Percentiles rank a stretch among this genome's conserved stretches.
Evolutionary conservation across 2,888 invertebrate genomes (phyloP).

Genomic region (Ernsta delagoae): DNA sequence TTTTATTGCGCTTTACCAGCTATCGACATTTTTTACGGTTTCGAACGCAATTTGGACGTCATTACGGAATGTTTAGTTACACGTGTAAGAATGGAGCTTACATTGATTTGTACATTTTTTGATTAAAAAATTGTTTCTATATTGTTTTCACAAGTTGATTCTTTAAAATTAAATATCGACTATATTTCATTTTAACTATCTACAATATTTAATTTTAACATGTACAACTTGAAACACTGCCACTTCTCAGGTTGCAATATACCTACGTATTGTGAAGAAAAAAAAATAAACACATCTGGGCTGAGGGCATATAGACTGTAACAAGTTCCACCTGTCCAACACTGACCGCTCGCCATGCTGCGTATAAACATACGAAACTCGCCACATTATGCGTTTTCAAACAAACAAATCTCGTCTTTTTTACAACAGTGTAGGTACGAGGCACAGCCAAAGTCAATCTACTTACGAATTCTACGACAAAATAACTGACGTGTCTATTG

Average conservation of each 20-base stretch:
- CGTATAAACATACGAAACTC: slow-evolving; percentile 20
- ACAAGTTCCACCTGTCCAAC: slow-evolving; percentile 23
- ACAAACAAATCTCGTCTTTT: slow-evolving; percentile 21
- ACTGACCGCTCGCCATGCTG: slow-evolving; percentile 23
- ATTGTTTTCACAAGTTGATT: too few species aligned
- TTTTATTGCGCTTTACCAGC: slow-evolving; percentile 36
- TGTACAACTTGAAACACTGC: too few species aligned
- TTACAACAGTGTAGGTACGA: slow-evolving; percentile 3
- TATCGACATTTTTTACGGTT: slow-evolving; percentile 32
- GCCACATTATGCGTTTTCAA: slow-evolving; percentile 16
- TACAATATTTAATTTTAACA: too few species aligned
- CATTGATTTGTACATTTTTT: neutral
- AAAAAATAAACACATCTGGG: slow-evolving; percentile 18
- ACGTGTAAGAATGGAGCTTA: neutral
- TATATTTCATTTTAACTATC: too few species aligned
- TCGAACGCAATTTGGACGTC: slow-evolving; percentile 31
- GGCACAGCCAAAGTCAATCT: slow-evolving; percentile 2
- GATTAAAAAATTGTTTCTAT: neutral
- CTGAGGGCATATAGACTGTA: neutral
- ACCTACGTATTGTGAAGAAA: neutral
- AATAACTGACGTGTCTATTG: too few species aligned
- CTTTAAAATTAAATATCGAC: too few species aligned
- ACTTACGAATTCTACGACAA: too few species aligned
- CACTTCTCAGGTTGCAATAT: slow-evolving; percentile 2
- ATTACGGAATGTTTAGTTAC: slow-evolving; percentile 17